Evolutionary conservation across 2,888 invertebrate species (phyloP).

Genomic region (Odontomyia ornata): DNA sequence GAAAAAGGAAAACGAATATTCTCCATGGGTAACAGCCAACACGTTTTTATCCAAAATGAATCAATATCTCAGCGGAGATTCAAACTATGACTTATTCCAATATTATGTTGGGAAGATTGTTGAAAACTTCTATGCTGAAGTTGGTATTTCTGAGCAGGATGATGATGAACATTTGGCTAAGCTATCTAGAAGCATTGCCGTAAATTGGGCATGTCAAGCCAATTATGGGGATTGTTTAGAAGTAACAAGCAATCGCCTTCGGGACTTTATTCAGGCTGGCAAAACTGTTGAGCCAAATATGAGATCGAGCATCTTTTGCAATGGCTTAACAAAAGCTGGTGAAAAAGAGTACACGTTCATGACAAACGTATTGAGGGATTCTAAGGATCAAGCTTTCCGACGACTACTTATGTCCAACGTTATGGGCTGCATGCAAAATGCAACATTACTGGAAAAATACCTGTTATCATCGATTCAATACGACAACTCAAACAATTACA

Average conservation of each 20-base stretch:
- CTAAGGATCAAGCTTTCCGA: conserved; percentile 68
- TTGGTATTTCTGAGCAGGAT: conserved; percentile 31
- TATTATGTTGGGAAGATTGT: conserved; percentile 52
- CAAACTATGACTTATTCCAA: conserved; percentile 54
- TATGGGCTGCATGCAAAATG: conserved; percentile 72
- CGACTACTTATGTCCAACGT: conserved; percentile 69
- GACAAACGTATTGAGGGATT: conserved; percentile 66
- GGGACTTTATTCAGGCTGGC: conserved; percentile 19
- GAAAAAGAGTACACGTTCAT: conserved; percentile 72
- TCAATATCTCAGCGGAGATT: conserved; percentile 50
- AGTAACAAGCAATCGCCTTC: conserved; percentile 53
- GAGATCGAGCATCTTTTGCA: conserved; percentile 59
- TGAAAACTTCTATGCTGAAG: conserved; percentile 24
- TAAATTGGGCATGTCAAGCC: conserved; percentile 46
- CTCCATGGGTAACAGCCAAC: conserved; percentile 59
- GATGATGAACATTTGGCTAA: conserved; percentile 41
- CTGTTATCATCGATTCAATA: conserved; percentile 57
- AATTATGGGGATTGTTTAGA: conserved; percentile 35
- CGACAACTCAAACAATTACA: conserved; percentile 52
- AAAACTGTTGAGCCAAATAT: conserved; percentile 58
- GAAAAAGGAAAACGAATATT: conserved; percentile 58
- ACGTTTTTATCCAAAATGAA: neutral
- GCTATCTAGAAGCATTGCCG: conserved; percentile 27
- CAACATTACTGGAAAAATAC: conserved; percentile 67
- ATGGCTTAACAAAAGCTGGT: conserved; percentile 60